These are phyloP conservation scores for Metalampra italica DNA, from an alignment of 2,888 invertebrate species.

Conservation along the genomic window DNA sequence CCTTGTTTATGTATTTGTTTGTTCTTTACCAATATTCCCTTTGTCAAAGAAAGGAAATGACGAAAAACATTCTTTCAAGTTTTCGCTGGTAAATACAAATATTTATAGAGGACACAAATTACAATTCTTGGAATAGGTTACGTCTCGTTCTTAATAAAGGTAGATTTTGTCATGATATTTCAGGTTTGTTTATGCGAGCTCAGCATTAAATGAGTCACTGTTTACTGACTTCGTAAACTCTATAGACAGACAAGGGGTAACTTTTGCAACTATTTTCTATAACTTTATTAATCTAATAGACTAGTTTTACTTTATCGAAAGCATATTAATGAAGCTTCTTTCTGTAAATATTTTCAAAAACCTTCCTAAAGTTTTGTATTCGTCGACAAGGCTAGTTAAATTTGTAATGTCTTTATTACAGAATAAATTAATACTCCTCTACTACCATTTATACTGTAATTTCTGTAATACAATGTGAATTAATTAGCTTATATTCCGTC, in stretches of 20 bases:
- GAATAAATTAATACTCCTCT: neutral
- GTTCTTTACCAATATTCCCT: neutral
- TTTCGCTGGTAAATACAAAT: neutral
- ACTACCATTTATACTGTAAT: neutral
- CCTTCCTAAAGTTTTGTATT: too few relatives aligned
- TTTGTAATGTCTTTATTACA: too few relatives aligned
- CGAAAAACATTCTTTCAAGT: neutral
- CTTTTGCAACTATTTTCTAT: too few relatives aligned
- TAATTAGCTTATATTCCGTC: neutral
- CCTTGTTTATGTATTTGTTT: neutral
- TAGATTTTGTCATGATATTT: neutral
- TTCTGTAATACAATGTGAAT: neutral
- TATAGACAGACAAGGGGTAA: too few relatives aligned
- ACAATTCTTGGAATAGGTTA: constrained; percentile 11
- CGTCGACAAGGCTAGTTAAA: too few relatives aligned
- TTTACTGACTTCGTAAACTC: too few relatives aligned
- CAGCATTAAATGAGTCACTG: neutral
- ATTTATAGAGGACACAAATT: neutral
- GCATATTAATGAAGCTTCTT: too few relatives aligned
- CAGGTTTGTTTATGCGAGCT: neutral
- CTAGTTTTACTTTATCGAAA: too few relatives aligned
- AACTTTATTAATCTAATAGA: too few relatives aligned
- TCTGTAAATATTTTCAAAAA: too few relatives aligned
- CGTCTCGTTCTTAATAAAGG: too few relatives aligned
- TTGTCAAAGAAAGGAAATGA: neutral